Base-by-base conservation (phyloP, 2,113 vertebrate species). In the Osmerus eperlanus region DNA sequence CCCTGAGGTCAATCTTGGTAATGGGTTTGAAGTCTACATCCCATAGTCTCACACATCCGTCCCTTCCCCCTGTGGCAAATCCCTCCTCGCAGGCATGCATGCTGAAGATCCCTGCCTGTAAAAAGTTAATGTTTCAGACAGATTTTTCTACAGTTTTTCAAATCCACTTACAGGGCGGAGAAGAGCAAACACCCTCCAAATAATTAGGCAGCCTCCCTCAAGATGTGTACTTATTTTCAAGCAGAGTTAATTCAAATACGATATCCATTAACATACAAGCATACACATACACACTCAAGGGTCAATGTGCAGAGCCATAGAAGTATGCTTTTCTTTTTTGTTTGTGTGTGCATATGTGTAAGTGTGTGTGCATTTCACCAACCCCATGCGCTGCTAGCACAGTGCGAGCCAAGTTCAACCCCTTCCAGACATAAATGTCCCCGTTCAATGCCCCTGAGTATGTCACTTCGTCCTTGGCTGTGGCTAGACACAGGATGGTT, bases 381-480 rank as follows among this genome's bases (percentile, higher is more conserved):
- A 99, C 97, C 68, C 95, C 90, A n/a, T 99, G 97, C 6, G 97
- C 97, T 15, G 94, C 95, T 91, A 96, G 96, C 7, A 98, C 91
- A 0, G 96, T 99, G 60, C 96, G 88, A 55, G 92, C 85, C 83
- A 99, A 84, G 52, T 86, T 93, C 62, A 95, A 85, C 47, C 96
- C 97, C 85, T 94, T 96, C 97, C 97, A 99, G 41, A 99, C 94
- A 16, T 97, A 98, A 58, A 99, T 93, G 74, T 99, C 97, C 23
- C 97, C 97, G 28, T 97, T 99, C 85, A 99, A 92, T 72, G 97
- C 96, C 63, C 97, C 97, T 0, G 96, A 97, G 79, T 97, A 98
- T 0, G 97, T 99, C 87, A 96, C 79, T 73, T 99, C 95, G 6
- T 99, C 97, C 89, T 95, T 97, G 64, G 95, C 93, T 70, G 96